Conservation (phyloP, 2,888 invertebrate genomes). For the Podabrus alpinus region DNA sequence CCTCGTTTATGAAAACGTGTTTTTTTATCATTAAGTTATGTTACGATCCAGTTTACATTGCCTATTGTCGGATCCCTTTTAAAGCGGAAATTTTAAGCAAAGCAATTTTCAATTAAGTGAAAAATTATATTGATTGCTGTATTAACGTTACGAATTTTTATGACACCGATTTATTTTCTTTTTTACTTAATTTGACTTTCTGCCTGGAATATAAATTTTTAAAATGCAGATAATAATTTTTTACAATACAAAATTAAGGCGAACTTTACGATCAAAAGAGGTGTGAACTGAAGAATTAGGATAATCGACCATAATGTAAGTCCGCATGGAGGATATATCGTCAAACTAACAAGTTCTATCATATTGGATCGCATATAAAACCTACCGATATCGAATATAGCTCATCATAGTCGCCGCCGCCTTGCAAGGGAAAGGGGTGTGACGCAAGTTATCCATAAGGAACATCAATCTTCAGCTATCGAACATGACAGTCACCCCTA, state of each 20-base stretch:
- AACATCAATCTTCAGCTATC: conserved; percentile 51
- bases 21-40: not conserved
- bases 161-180: not conserved
- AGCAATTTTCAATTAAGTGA: not conserved
- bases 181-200: not conserved
- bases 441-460: conserved; percentile 47
- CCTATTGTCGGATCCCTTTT: not conserved
- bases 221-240: not conserved
- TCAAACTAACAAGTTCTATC: conserved; percentile 13
- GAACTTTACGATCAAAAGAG: not conserved
- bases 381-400: conserved; percentile 26
- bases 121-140: not conserved
- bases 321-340: not conserved
- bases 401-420: conserved; percentile 23
- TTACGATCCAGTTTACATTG: not conserved
- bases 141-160: not conserved
- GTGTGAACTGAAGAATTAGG: not conserved
- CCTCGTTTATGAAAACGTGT: not conserved
- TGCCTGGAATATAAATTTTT: not conserved
- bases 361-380: conserved; percentile 4
- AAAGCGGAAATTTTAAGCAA: too few species aligned
- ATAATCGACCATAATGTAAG: not conserved
- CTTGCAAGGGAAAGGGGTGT: conserved; percentile 33
- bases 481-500: conserved; percentile 44
- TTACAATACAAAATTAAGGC: not conserved